Percentiles rank a stretch among this genome's conserved stretches.
These are phyloP conservation scores for Stigmatopora nigra DNA, from an alignment of 2,113 vertebrate genomes.

Conservation along the genomic window DNA sequence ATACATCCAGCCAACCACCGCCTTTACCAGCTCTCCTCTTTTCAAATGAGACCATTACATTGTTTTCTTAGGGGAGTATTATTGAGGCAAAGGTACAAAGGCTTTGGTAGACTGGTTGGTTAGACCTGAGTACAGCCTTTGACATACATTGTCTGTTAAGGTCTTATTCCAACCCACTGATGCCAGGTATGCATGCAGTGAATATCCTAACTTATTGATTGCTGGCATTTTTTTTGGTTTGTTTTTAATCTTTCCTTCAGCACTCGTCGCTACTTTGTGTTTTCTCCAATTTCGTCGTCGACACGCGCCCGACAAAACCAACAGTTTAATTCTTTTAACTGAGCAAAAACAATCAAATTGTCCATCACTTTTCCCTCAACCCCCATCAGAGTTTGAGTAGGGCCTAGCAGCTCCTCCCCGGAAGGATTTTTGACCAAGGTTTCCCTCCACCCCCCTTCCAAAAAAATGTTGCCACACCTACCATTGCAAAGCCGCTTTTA, in stretches of 20 bases:
- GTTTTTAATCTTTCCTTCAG: conserved; percentile 53
- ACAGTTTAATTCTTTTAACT: conserved; percentile 19
- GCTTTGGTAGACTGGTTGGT: conserved; percentile 76
- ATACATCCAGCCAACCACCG: neutral
- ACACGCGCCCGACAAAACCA: conserved; percentile 55
- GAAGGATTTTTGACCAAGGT: conserved; percentile 99
- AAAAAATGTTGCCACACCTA: conserved; percentile 95
- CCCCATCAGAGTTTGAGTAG: conserved; percentile 76
- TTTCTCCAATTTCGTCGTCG: conserved; percentile 33
- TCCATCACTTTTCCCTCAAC: conserved; percentile 67
- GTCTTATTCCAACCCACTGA: conserved; percentile 53
- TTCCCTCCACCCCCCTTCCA: conserved; percentile 75
- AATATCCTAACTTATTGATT: conserved; percentile 77
- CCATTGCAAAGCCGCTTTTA: conserved; percentile 74
- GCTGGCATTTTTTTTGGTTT: conserved; percentile 70
- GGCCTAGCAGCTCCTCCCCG: conserved; percentile 78
- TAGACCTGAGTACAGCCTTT: conserved; percentile 57
- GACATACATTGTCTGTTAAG: conserved; percentile 44
- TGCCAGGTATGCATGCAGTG: conserved; percentile 75
- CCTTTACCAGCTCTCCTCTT: conserved; percentile 6
- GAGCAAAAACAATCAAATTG: neutral
- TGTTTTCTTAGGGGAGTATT: conserved; percentile 76
- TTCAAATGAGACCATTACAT: conserved; percentile 28
- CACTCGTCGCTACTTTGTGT: conserved; percentile 66
- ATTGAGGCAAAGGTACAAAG: conserved; percentile 72